These are phyloP conservation scores for Lichenostomus cassidix DNA, from an alignment of 2,113 vertebrate genomes.

Conservation along the genomic window DNA sequence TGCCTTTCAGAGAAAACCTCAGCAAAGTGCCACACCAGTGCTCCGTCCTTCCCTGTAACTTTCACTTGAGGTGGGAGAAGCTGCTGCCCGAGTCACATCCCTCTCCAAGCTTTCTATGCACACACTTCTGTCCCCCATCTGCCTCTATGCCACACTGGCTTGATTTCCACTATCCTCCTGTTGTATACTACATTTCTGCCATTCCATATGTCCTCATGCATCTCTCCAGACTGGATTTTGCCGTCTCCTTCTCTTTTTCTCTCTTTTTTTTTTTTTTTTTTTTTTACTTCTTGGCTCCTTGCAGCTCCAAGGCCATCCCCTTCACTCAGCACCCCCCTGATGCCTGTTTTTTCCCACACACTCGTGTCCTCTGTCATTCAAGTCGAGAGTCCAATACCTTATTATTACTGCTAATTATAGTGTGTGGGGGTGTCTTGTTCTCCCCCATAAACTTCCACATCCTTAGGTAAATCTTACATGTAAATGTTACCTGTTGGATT, in stretches of 20 bases:
- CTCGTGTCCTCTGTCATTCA: background rate
- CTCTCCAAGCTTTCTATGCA: background rate
- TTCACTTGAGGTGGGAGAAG: background rate
- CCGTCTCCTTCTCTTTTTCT: accelerated
- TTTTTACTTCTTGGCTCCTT: background rate
- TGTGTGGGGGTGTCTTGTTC: background rate
- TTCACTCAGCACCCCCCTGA: background rate
- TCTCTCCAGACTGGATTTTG: background rate
- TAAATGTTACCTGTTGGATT: background rate
- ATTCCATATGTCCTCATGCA: background rate
- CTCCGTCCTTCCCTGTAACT: background rate
- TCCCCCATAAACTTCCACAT: background rate
- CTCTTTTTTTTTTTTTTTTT: no score
- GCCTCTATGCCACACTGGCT: background rate
- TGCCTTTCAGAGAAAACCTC: background rate
- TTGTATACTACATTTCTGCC: background rate
- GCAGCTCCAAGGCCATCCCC: background rate
- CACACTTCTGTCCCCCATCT: background rate
- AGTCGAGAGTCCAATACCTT: background rate
- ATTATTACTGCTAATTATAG: background rate
- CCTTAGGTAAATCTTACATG: background rate
- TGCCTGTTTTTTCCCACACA: background rate
- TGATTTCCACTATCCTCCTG: background rate
- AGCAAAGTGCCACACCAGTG: background rate
- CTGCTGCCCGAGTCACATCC: background rate